Base-by-base conservation (phyloP, 2,113 vertebrate species). In the Rhineura floridana region DNA sequence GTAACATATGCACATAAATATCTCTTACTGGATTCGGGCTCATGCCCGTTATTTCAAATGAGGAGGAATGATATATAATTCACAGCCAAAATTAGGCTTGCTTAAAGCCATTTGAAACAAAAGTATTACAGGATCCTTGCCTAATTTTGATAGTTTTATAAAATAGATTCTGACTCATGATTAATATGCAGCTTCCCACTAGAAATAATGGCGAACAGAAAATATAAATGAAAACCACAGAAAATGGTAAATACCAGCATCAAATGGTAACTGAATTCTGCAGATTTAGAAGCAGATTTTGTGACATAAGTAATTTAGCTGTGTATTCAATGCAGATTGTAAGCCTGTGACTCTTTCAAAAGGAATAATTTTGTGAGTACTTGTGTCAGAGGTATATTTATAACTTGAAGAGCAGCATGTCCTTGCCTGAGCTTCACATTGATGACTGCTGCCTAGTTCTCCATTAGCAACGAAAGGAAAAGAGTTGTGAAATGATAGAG, bases 361-460 rank as follows among this genome's bases (percentile, higher is more conserved):
- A 85, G 81, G 84, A 88, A 87, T 86, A 62, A 89, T 92, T 89
- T 13, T 1, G 89, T 91, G 90, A 86, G 90, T 80, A 87, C 63
- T 81, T 91, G 91, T 91, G 82, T 93, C 89, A 92, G 90, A 92
- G 84, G 84, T 85, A 92, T 91, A 93, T 93, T 96, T 94, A 92
- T 89, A 70, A 88, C 83, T 50, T 83, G 87, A 93, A 90, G 92
- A 86, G 85, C 12, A 73, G 80, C 78, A 65, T 92, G 92, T 92
- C 93, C 93, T 95, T 95, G 92, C 91, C 92, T 89, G 89, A 94
- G 86, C 88, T 86, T 52, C 91, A 88, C 88, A 89, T 73, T 93
- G 87, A 93, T 70, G 90, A 89, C 30, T 91, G 78, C 83, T 69
- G 28, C 70, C 33, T 90, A 90, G 78, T 81, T 91, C 84, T 90